A percentile compares a stretch with the other conserved stretches of the same genome.
Conservation (phyloP, 2,888 invertebrate species). For the Oscheius onirici region DNA sequence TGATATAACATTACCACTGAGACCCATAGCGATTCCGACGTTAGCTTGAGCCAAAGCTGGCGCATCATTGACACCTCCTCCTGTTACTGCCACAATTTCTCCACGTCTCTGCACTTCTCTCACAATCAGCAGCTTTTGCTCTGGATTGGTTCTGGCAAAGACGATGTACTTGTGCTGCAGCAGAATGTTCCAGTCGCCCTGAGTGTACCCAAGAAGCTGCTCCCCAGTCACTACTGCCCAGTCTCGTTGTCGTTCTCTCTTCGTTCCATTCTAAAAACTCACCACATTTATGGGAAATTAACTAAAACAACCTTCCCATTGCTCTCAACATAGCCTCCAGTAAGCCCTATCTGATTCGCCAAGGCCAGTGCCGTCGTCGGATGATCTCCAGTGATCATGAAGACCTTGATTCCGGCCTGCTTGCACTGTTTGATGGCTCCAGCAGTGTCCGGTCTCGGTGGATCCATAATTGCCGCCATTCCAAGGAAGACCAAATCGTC, state of each 20-base stretch:
- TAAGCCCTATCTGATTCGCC: slow-evolving; percentile 68
- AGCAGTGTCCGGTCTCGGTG: slow-evolving; percentile 67
- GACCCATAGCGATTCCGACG: slow-evolving; percentile 70
- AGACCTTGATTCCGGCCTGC: slow-evolving; percentile 70
- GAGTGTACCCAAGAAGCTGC: slow-evolving; percentile 54
- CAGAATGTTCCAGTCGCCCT: slow-evolving; percentile 63
- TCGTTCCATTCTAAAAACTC: neutral
- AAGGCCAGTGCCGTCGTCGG: slow-evolving; percentile 68
- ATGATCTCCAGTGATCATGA: slow-evolving; percentile 69
- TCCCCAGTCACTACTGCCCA: slow-evolving; percentile 67
- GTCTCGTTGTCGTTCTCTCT: slow-evolving; percentile 29
- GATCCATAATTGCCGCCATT: slow-evolving; percentile 70
- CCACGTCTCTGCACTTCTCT: slow-evolving; percentile 68
- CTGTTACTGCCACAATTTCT: slow-evolving; percentile 68
- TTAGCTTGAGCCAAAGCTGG: slow-evolving; percentile 69
- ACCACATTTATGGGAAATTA: neutral
- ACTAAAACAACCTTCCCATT: neutral
- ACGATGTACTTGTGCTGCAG: slow-evolving; percentile 67
- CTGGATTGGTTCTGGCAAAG: slow-evolving; percentile 69
- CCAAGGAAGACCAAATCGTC: slow-evolving; percentile 67
- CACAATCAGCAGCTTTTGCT: slow-evolving; percentile 69
- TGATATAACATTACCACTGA: slow-evolving; percentile 45
- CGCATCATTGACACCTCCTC: slow-evolving; percentile 69
- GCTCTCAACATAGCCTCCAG: slow-evolving; percentile 27
- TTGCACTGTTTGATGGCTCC: slow-evolving; percentile 69